Evolutionary conservation across 2,797 vertebrate genomes (phyloP).

Genomic region (Myotis pilosus): DNA sequence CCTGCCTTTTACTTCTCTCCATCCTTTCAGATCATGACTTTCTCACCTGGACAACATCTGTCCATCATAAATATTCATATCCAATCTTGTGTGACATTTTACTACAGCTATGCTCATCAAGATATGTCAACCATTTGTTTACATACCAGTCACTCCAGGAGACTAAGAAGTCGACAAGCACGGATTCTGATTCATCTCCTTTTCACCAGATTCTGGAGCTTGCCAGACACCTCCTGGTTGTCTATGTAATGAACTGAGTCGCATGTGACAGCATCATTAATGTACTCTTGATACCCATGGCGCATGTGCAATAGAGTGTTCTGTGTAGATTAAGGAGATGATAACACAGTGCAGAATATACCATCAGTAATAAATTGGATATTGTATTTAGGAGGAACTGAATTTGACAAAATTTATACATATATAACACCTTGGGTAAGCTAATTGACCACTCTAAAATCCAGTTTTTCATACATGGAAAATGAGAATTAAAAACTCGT

Average conservation of each 20-base stretch:
- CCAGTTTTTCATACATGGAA: neutral
- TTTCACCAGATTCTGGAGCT: neutral
- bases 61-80: neutral
- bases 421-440: neutral
- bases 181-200: neutral
- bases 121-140: neutral
- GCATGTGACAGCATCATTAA: neutral
- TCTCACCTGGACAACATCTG: neutral
- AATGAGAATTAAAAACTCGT: neutral
- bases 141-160: neutral
- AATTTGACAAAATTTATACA: neutral
- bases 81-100: neutral
- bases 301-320: neutral
- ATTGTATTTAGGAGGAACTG: neutral
- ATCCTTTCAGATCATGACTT: neutral
- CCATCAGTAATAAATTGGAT: neutral
- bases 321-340: neutral
- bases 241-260: neutral
- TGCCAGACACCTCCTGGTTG: too few species aligned
- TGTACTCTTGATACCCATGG: neutral
- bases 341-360: neutral
- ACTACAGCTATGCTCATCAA: neutral
- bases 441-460: neutral
- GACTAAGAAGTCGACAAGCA: neutral
- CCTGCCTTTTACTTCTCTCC: neutral